Conservation (phyloP, 2,113 vertebrate genomes). For the Callocephalon fimbriatum region DNA sequence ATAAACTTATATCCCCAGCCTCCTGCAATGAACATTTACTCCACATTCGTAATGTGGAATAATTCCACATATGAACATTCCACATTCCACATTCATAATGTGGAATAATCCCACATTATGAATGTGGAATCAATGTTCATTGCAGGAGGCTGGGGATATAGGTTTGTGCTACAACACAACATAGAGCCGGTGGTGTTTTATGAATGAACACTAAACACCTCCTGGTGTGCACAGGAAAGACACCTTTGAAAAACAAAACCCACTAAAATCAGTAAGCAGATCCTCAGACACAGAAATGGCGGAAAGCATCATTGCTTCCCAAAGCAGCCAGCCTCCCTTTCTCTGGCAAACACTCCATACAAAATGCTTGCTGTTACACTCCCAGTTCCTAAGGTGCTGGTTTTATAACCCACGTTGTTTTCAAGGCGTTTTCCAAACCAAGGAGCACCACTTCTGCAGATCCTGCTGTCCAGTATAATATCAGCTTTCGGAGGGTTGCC, state of each 20-base stretch:
- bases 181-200: neutral
- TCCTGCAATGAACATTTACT: neutral
- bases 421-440: neutral
- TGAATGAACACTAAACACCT: neutral
- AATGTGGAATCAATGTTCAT: neutral
- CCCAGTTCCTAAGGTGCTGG: neutral
- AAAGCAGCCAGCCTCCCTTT: neutral
- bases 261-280: neutral
- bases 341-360: neutral
- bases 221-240: neutral
- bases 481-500: neutral
- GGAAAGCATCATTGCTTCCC: neutral
- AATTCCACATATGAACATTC: no score
- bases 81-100: no score
- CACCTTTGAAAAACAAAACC: neutral
- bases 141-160: neutral
- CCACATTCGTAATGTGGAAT: neutral
- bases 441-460: neutral
- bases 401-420: neutral
- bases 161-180: neutral
- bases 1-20: neutral
- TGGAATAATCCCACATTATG: no score
- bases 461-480: neutral
- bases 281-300: neutral
- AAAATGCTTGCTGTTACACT: neutral